These are phyloP conservation scores for Pelmatolapia mariae DNA, from an alignment of 2,113 vertebrate genomes.

Conservation along the genomic window DNA sequence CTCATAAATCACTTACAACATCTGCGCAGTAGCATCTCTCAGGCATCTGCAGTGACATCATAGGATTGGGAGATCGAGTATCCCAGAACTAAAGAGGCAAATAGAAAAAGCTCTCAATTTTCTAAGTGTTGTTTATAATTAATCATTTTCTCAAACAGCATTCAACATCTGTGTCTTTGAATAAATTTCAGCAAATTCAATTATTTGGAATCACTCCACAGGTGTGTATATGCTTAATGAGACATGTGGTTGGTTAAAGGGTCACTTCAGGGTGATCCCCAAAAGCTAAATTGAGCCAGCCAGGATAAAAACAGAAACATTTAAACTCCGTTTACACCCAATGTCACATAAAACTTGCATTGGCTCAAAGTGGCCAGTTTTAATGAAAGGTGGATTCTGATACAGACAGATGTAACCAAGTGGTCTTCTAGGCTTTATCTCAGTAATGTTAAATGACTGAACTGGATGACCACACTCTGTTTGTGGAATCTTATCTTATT, in stretches of 20 bases:
- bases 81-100: constrained; percentile 87
- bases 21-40: constrained; percentile 98
- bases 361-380: neutral
- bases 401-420: neutral
- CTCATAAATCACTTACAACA: constrained; percentile 77
- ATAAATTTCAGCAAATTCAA: neutral
- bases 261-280: neutral
- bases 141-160: neutral
- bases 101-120: neutral
- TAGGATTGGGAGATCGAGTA: constrained; percentile 92
- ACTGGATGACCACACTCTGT: neutral
- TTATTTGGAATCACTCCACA: neutral
- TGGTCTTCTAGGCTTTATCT: neutral
- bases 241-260: neutral
- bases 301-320: neutral
- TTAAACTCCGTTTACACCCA: neutral
- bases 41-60: constrained; percentile 95
- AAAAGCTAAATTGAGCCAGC: neutral
- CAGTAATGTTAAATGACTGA: neutral
- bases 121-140: neutral
- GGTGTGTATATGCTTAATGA: neutral
- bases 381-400: neutral
- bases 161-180: neutral
- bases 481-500: neutral
- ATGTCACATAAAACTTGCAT: neutral